Conservation (phyloP, 2,888 invertebrate species). For the Tigriopus californicus region DNA sequence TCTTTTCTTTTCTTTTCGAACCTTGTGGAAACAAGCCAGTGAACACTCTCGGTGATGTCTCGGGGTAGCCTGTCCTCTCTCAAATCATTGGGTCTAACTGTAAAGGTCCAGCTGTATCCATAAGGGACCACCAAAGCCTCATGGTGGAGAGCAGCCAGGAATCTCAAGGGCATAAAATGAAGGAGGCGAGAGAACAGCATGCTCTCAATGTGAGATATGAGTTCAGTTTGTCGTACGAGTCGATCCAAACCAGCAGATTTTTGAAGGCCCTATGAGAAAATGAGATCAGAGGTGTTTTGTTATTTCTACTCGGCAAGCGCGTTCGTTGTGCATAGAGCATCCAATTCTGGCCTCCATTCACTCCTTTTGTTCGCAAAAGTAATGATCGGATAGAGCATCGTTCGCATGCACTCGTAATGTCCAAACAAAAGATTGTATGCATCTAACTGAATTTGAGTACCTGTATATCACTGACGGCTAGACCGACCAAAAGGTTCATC, state of each 20-base stretch:
- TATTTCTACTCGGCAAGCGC: neutral
- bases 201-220: constrained; percentile 61
- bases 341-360: neutral
- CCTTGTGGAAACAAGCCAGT: constrained; percentile 42
- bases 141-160: constrained; percentile 36
- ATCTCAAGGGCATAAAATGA: constrained; percentile 12
- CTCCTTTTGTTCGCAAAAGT: neutral
- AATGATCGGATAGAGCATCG: neutral
- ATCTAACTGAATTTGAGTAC: neutral
- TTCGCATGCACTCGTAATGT: neutral
- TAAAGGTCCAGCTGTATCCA: constrained; percentile 48
- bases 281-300: neutral
- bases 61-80: constrained; percentile 54
- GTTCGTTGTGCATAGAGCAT: neutral
- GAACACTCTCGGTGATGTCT: constrained; percentile 50
- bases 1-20: neutral
- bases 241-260: constrained; percentile 48
- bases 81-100: constrained; percentile 62
- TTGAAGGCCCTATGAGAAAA: constrained; percentile 37
- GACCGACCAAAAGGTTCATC: constrained; percentile 60
- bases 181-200: constrained; percentile 40
- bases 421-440: neutral
- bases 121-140: constrained; percentile 56
- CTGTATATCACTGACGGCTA: constrained; percentile 52
- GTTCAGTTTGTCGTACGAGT: constrained; percentile 56